Percentiles rank a stretch among this genome's conserved stretches.
Evolutionary conservation across 2,888 invertebrate species (phyloP).

Genomic region (Blastobasis adustella): DNA sequence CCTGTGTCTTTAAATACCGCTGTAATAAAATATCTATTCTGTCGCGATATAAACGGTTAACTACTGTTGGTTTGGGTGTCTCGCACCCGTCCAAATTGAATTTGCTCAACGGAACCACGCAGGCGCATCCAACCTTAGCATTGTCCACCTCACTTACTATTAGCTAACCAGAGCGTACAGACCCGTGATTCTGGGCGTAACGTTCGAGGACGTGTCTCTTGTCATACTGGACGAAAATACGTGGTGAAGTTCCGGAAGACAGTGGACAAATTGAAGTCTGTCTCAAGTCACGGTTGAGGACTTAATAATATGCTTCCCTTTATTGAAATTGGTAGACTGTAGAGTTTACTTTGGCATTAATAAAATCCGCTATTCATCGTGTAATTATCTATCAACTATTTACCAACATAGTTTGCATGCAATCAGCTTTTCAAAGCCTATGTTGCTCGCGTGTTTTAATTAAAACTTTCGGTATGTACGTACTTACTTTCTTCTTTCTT

Average conservation of each 20-base stretch:
- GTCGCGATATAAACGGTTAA: no score
- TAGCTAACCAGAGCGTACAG: conserved; percentile 15
- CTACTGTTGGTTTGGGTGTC: conserved; percentile 1
- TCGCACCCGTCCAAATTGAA: conserved; percentile 30
- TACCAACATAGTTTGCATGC: no score
- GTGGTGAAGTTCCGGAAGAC: conserved; percentile 29
- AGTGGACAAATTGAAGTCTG: conserved; percentile 17
- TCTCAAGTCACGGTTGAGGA: conserved; percentile 7
- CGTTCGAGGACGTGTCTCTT: background rate
- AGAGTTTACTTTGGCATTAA: background rate
- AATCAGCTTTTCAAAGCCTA: no score
- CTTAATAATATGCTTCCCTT: conserved; percentile 7
- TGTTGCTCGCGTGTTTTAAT: no score
- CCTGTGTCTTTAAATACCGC: no score
- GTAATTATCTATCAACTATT: no score
- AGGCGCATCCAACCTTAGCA: conserved; percentile 31
- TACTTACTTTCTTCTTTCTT: no score
- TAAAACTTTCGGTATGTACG: no score
- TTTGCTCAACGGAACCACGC: conserved; percentile 31
- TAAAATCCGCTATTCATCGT: no score
- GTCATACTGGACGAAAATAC: conserved; percentile 11
- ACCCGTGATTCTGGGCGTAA: conserved; percentile 1
- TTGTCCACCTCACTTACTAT: conserved; percentile 12
- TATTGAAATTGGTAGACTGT: conserved; percentile 16
- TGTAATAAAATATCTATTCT: no score